Percentiles rank a stretch among this genome's conserved stretches.
phyloP scores from a whole-genome alignment of 2,888 invertebrate genomes.

The Portevinia maculata region DNA sequence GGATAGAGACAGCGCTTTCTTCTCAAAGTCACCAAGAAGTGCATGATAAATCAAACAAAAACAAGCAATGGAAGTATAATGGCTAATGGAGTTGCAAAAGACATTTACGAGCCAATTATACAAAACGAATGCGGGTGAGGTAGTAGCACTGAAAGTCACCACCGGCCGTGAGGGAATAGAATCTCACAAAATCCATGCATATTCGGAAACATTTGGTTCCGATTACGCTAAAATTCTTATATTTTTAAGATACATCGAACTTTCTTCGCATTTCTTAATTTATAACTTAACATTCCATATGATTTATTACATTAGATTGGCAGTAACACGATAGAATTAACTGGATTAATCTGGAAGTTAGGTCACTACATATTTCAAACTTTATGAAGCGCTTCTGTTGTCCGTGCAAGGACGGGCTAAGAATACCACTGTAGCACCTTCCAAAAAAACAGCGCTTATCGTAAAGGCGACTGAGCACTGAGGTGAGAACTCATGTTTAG shows the following conservation, averaged over 20 bases:
- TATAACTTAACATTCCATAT: conserved; percentile 23
- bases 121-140: not conserved
- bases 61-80: conserved; percentile 40
- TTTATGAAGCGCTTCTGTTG: no score
- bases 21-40: conserved; percentile 42
- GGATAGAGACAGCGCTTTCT: conserved; percentile 50
- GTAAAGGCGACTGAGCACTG: no score
- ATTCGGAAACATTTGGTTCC: conserved; percentile 35
- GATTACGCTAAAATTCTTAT: conserved; percentile 28
- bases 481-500: no score
- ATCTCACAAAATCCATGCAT: conserved; percentile 9
- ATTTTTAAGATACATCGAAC: conserved; percentile 12
- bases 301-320: conserved; percentile 20
- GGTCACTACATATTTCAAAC: no score
- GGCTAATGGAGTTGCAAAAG: conserved; percentile 19
- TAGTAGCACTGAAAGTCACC: not conserved
- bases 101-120: conserved; percentile 57
- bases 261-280: conserved; percentile 60
- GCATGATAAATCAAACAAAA: conserved; percentile 46
- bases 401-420: no score
- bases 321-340: no score
- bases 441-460: no score
- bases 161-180: not conserved
- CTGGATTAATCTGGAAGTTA: no score
- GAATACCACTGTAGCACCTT: no score